These are phyloP conservation scores for Drosophila eugracilis DNA, from an alignment of 1,140 invertebrate species.

Conservation along the genomic window DNA sequence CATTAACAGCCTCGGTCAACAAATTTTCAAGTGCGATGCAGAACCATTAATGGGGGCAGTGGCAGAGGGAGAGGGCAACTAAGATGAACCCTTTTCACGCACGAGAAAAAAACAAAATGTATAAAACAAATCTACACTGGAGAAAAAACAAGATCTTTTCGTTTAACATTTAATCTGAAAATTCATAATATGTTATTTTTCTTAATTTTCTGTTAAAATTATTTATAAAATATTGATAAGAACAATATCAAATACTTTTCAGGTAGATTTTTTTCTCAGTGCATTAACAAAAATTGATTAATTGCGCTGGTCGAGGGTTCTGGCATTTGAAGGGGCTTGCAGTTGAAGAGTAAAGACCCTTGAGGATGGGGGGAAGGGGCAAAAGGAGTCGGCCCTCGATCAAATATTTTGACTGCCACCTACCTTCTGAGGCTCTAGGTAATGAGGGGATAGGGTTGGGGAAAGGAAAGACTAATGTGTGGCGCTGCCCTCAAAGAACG, in stretches of 20 bases:
- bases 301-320: slow-evolving; percentile 43
- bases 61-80: neutral
- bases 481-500: slow-evolving; percentile 28
- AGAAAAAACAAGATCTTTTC: neutral
- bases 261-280: neutral
- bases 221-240: neutral
- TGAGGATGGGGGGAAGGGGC: too few relatives aligned
- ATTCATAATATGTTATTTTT: too few relatives aligned
- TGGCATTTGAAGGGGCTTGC: slow-evolving; percentile 13
- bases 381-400: slow-evolving; percentile 53
- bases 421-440: slow-evolving; percentile 8
- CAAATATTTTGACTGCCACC: slow-evolving; percentile 69
- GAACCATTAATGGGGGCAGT: slow-evolving; percentile 21
- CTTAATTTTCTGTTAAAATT: neutral
- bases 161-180: too few relatives aligned
- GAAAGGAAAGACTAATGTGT: slow-evolving; percentile 38
- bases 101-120: neutral
- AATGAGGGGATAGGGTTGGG: neutral
- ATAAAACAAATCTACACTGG: slow-evolving; percentile 1
- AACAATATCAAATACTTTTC: neutral
- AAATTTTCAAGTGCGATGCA: slow-evolving; percentile 74
- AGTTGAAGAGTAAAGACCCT: too few relatives aligned
- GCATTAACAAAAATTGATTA: slow-evolving; percentile 61
- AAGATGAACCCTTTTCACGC: slow-evolving; percentile 54
- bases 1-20: slow-evolving; percentile 75